Evolutionary conservation across 2,888 invertebrate species (phyloP).

Genomic region (Danaus chrysippus): DNA sequence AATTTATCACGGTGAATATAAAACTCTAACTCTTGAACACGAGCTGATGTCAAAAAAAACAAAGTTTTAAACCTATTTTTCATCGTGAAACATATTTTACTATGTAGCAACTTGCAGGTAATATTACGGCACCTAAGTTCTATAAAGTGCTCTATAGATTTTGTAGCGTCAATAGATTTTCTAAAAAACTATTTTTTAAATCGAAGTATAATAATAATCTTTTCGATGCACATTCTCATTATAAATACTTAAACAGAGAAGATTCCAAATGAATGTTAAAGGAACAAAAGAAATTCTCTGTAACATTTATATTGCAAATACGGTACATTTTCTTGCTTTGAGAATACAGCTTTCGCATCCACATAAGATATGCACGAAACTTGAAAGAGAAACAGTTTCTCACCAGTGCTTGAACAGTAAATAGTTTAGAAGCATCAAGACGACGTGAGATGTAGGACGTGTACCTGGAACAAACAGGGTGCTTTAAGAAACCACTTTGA

Average conservation of each 20-base stretch:
- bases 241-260: no score
- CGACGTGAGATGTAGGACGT: slow-evolving; percentile 47
- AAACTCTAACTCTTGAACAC: slow-evolving; percentile 15
- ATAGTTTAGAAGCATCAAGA: slow-evolving; percentile 52
- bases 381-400: slow-evolving; percentile 36
- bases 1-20: slow-evolving; percentile 20
- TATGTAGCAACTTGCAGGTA: not conserved
- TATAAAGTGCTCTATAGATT: no score
- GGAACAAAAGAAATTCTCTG: not conserved
- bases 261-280: no score
- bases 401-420: slow-evolving; percentile 59
- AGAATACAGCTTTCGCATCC: slow-evolving; percentile 21
- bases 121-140: no score
- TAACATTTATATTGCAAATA: not conserved
- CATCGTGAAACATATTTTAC: slow-evolving; percentile 1
- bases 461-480: slow-evolving; percentile 47
- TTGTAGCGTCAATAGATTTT: no score
- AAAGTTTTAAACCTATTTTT: slow-evolving; percentile 5
- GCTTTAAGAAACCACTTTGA: slow-evolving; percentile 16
- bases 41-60: slow-evolving; percentile 19
- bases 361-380: slow-evolving; percentile 29
- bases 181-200: no score
- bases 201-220: no score
- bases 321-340: slow-evolving; percentile 9
- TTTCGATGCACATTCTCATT: no score